phyloP scores from a whole-genome alignment of 1,140 invertebrate genomes.

The Euborellia annulipes region DNA sequence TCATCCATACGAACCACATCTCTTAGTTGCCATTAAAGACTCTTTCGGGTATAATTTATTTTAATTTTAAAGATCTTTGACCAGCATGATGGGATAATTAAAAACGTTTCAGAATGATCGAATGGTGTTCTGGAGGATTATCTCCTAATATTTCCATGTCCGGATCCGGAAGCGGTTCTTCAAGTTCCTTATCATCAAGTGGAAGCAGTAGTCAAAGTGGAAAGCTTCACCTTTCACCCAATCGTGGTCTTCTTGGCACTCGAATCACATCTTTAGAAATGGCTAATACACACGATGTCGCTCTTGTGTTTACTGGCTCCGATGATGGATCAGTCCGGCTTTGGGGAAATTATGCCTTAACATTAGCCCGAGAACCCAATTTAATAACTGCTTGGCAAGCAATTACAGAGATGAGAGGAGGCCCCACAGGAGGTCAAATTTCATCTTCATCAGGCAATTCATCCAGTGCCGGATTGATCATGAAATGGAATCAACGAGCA shows the following conservation, averaged over 20 bases:
- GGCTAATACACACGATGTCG: slow-evolving; percentile 73
- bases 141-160: neutral
- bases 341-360: slow-evolving; percentile 35
- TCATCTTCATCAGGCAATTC: too few relatives aligned
- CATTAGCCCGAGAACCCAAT: slow-evolving; percentile 33
- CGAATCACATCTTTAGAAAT: slow-evolving; percentile 70
- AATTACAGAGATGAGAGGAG: slow-evolving; percentile 41
- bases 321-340: slow-evolving; percentile 66
- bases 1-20: slow-evolving; percentile 78
- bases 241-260: slow-evolving; percentile 27
- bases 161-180: too few relatives aligned
- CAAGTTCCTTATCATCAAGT: too few relatives aligned
- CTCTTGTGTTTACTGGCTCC: slow-evolving; percentile 51
- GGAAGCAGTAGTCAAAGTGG: too few relatives aligned
- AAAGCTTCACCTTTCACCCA: slow-evolving; percentile 5
- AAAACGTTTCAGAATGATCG: slow-evolving; percentile 11
- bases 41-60: slow-evolving; percentile 47
- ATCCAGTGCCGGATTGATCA: slow-evolving; percentile 39
- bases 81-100: too few relatives aligned
- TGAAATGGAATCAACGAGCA: slow-evolving; percentile 64
- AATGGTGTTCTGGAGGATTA: neutral
- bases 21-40: slow-evolving; percentile 73
- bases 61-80: slow-evolving; percentile 2
- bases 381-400: slow-evolving; percentile 72
- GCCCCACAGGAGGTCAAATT: slow-evolving; percentile 12